A percentile compares a stretch with the other conserved stretches of the same genome.
Evolutionary conservation across 1,140 invertebrate genomes (phyloP).

Genomic region (Drosophila leontia): DNA sequence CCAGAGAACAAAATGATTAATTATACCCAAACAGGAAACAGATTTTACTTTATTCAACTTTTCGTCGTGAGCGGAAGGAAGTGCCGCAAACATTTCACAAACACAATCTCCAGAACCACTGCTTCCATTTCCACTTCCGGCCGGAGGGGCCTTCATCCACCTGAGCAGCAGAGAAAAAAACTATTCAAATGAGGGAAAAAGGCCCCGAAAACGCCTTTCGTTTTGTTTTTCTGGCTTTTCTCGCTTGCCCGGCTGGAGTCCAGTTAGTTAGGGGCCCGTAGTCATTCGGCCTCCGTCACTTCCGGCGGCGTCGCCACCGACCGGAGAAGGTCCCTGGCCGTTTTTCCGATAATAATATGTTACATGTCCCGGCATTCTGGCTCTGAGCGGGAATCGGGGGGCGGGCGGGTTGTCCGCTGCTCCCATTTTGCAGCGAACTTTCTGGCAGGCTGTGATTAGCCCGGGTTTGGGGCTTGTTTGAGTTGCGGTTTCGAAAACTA

Average conservation of each 20-base stretch:
- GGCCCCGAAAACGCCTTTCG: conserved; percentile 32
- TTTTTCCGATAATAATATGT: conserved; percentile 81
- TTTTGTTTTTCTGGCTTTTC: conserved; percentile 58
- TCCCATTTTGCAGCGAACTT: conserved; percentile 12
- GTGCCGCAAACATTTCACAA: conserved; percentile 81
- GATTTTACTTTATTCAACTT: conserved; percentile 83
- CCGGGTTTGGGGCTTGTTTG: conserved; percentile 47
- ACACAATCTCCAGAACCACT: conserved; percentile 35
- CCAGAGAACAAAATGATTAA: conserved; percentile 79
- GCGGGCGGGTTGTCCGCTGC: background rate
- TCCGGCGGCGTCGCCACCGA: conserved; percentile 58
- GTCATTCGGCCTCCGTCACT: conserved; percentile 74
- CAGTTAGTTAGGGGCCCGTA: conserved; percentile 29
- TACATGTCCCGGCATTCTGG: conserved; percentile 47
- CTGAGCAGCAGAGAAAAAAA: conserved; percentile 33
- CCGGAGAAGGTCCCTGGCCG: conserved; percentile 34
- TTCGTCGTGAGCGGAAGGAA: conserved; percentile 76
- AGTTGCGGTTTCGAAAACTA: conserved; percentile 79
- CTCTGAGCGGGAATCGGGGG: background rate
- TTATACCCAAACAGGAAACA: conserved; percentile 82
- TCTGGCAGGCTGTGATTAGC: conserved; percentile 48
- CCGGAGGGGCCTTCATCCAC: conserved; percentile 41
- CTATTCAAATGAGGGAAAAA: conserved; percentile 66
- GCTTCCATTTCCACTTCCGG: conserved; percentile 59
- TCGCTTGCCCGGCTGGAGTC: conserved; percentile 38